Evolutionary conservation across 2,888 invertebrate genomes (phyloP).

Genomic region (Acleris emargana): DNA sequence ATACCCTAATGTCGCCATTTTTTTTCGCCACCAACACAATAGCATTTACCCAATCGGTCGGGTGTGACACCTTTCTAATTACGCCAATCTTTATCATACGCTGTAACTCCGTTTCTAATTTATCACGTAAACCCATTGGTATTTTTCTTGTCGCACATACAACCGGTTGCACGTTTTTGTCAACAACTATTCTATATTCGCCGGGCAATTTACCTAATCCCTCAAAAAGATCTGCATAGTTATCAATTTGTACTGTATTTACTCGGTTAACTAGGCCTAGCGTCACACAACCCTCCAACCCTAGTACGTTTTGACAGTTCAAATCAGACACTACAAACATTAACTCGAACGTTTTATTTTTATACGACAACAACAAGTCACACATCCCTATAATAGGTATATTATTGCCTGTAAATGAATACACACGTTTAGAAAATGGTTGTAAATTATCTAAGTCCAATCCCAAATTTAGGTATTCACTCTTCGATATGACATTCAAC

Average conservation of each 20-base stretch:
- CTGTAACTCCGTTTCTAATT: constrained; percentile 32
- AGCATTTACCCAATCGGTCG: constrained; percentile 42
- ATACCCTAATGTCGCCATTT: constrained; percentile 37
- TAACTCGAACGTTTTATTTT: constrained; percentile 21
- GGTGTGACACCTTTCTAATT: constrained; percentile 38
- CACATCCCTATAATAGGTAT: constrained; percentile 23
- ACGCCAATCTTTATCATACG: constrained; percentile 37
- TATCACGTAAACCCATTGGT: constrained; percentile 41
- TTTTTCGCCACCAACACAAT: constrained; percentile 43
- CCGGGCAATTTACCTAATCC: constrained; percentile 41
- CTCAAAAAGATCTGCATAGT: constrained; percentile 39
- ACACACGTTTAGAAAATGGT: constrained; percentile 8
- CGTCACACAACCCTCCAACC: not conserved
- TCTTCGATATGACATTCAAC: constrained; percentile 35
- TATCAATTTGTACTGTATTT: constrained; percentile 9
- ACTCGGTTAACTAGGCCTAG: constrained; percentile 8
- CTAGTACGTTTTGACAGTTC: constrained; percentile 19
- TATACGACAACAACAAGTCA: constrained; percentile 7
- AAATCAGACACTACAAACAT: constrained; percentile 14
- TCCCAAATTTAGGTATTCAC: constrained; percentile 17
- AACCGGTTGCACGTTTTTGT: constrained; percentile 36
- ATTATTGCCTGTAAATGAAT: constrained; percentile 34
- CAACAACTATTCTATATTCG: constrained; percentile 39
- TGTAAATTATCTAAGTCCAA: constrained; percentile 5
- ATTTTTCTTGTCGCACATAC: constrained; percentile 42